Conservation (phyloP, 35 echinoderm and acorn worm genomes). For the Holothuria glaberrima region DNA sequence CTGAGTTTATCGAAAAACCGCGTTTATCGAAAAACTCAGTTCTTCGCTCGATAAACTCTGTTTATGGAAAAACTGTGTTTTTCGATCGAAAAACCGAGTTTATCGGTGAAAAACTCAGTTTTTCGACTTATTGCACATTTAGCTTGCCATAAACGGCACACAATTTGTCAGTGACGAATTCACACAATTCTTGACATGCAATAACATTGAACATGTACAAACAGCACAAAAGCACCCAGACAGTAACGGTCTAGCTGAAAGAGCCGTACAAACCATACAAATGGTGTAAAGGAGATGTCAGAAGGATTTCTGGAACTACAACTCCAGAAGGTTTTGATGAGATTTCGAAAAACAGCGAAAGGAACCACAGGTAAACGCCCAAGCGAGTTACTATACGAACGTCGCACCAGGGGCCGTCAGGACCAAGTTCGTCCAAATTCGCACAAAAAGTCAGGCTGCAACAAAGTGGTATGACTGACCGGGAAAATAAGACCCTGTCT, state of each 20-base stretch:
- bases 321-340: not conserved
- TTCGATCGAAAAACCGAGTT: too few relatives aligned
- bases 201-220: constrained; percentile 67
- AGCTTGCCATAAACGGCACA: too few relatives aligned
- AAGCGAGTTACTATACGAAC: not conserved
- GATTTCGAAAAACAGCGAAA: not conserved
- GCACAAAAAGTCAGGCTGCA: constrained; percentile 36
- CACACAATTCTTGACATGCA: constrained; percentile 44
- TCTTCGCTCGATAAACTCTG: too few relatives aligned
- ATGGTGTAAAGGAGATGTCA: constrained; percentile 43
- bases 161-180: constrained; percentile 74
- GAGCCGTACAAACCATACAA: constrained; percentile 67
- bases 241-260: constrained; percentile 67
- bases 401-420: not conserved
- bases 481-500: constrained; percentile 9
- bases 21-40: too few relatives aligned
- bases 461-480: constrained; percentile 63
- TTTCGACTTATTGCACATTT: too few relatives aligned
- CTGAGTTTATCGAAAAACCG: too few relatives aligned
- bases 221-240: constrained; percentile 73
- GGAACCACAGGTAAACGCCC: not conserved
- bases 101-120: too few relatives aligned
- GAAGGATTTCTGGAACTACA: constrained; percentile 33
- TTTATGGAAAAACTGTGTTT: too few relatives aligned
- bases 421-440: constrained; percentile 42